These are phyloP conservation scores for Chloroceryle inda DNA, from an alignment of 2,797 vertebrate species.

Conservation along the genomic window DNA sequence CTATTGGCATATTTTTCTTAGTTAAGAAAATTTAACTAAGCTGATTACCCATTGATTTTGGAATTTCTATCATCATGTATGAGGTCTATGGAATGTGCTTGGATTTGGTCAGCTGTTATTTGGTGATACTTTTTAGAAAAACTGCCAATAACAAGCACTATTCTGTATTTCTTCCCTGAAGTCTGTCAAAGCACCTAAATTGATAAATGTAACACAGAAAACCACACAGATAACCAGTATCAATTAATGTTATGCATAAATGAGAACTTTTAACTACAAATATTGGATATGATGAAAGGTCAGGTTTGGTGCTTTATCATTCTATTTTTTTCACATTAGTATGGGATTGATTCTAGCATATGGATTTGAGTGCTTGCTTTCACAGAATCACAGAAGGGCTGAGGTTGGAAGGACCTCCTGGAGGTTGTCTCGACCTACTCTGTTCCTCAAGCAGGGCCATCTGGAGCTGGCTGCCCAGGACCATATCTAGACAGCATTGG, in stretches of 20 bases:
- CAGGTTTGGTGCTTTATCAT: neutral
- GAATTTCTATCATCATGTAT: neutral
- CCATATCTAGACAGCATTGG: neutral
- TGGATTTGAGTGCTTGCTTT: neutral
- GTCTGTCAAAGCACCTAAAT: neutral
- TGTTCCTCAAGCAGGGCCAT: neutral
- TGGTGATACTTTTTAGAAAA: neutral
- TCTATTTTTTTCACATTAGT: neutral
- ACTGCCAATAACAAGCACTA: neutral
- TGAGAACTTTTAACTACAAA: neutral
- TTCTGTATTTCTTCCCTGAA: neutral
- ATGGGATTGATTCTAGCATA: neutral
- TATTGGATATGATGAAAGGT: neutral
- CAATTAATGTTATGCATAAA: neutral
- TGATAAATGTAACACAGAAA: neutral
- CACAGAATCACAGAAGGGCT: neutral
- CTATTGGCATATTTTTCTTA: neutral
- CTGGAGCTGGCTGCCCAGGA: neutral
- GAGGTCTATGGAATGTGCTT: neutral
- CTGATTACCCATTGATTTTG: neutral
- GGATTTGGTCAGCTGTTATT: neutral
- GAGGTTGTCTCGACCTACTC: neutral
- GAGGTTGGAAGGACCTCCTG: neutral
- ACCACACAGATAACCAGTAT: neutral
- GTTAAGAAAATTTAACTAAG: neutral